Conservation (phyloP, 2,797 vertebrate genomes). For the Pachyuromys duprasi region DNA sequence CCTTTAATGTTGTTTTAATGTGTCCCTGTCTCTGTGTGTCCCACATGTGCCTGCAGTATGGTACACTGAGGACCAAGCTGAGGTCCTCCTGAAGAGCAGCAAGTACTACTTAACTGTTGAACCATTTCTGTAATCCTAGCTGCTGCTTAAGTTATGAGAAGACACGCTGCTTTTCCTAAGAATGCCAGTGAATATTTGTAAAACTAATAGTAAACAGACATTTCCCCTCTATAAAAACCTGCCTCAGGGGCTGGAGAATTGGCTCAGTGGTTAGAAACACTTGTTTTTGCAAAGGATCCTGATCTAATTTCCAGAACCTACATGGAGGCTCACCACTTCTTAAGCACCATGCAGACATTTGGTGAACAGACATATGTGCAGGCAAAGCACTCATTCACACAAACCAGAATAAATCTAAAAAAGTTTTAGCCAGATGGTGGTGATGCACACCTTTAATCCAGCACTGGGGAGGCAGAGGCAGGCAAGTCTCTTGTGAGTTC, state of each 20-base stretch:
- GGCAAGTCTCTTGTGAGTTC: too few relatives aligned
- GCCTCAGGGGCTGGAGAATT: background rate
- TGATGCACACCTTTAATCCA: too few relatives aligned
- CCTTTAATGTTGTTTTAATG: background rate
- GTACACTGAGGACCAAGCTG: background rate
- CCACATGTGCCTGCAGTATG: background rate
- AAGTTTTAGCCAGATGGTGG: too few relatives aligned
- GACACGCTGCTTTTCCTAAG: background rate
- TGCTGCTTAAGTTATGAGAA: background rate
- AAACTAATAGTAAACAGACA: background rate
- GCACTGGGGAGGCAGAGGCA: too few relatives aligned
- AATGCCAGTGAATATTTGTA: constrained; percentile 8
- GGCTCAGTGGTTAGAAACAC: too few relatives aligned
- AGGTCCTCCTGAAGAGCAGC: background rate
- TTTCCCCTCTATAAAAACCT: background rate
- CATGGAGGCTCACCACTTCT: too few relatives aligned
- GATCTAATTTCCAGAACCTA: too few relatives aligned
- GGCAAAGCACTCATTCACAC: too few relatives aligned
- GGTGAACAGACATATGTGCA: too few relatives aligned
- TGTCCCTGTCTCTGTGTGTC: background rate
- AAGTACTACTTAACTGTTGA: background rate
- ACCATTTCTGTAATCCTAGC: background rate
- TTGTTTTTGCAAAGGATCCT: too few relatives aligned
- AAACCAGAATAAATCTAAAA: too few relatives aligned
- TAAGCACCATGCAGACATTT: too few relatives aligned